These are phyloP conservation scores for Hoplias malabaricus DNA, from an alignment of 2,113 vertebrate genomes.

Conservation along the genomic window DNA sequence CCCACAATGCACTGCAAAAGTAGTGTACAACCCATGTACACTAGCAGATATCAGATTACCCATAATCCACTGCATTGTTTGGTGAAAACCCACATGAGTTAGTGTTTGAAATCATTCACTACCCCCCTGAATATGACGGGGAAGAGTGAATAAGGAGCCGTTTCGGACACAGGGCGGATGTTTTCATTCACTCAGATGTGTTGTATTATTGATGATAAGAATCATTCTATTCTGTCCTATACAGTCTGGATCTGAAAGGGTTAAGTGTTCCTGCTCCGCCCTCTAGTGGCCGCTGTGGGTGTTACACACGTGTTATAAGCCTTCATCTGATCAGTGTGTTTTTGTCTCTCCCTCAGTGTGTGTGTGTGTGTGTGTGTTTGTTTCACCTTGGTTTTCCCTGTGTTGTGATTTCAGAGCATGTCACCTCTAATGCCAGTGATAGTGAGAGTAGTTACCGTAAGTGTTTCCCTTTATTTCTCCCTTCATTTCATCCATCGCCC, in stretches of 20 bases:
- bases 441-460: conserved; percentile 99
- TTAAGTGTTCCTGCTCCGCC: background rate
- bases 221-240: no score
- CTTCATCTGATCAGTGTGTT: conserved; percentile 18
- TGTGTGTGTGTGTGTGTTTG: conserved; percentile 26
- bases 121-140: no score
- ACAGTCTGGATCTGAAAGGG: background rate
- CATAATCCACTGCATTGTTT: no score
- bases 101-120: no score
- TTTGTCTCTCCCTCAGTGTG: conserved; percentile 33
- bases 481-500: conserved; percentile 43
- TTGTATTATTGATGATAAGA: no score
- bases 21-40: no score
- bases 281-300: background rate
- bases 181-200: no score
- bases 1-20: no score
- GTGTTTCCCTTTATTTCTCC: conserved; percentile 69
- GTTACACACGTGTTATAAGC: background rate
- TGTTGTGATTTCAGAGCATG: conserved; percentile 92
- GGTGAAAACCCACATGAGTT: no score
- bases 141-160: no score
- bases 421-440: conserved; percentile 99
- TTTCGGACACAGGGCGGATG: no score
- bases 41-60: no score
- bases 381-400: conserved; percentile 53